Evolutionary conservation across 2,797 vertebrate species (phyloP).

Genomic region (Hippocampus kuda): DNA sequence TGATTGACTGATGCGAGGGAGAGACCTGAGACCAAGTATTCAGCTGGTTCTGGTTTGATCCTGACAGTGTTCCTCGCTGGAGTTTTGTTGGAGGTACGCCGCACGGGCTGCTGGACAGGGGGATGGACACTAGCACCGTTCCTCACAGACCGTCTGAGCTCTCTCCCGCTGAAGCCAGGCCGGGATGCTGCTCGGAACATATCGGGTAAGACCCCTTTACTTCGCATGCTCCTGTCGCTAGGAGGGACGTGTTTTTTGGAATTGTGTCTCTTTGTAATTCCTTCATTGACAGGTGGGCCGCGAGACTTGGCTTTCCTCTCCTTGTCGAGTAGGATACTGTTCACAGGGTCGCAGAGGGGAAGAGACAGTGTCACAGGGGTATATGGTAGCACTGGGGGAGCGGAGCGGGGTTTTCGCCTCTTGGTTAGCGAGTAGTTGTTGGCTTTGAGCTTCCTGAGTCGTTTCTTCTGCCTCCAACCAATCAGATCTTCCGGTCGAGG

Average conservation of each 20-base stretch:
- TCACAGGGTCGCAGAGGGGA: conserved; percentile 62
- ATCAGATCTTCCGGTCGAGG: conserved; percentile 69
- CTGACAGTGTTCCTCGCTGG: conserved; percentile 35
- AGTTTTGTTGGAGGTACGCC: conserved; percentile 20
- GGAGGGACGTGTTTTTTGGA: conserved; percentile 32
- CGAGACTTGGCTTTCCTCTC: conserved; percentile 49
- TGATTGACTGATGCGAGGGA: conserved; percentile 17
- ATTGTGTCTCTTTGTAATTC: conserved; percentile 32
- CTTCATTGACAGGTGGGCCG: conserved; percentile 16
- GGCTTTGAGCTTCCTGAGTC: conserved; percentile 71
- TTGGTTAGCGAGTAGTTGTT: conserved; percentile 72
- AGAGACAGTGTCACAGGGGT: conserved; percentile 48
- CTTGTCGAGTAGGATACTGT: conserved; percentile 54
- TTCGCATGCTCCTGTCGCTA: conserved; percentile 62
- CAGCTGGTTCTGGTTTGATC: conserved; percentile 63
- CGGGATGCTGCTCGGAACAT: conserved; percentile 37
- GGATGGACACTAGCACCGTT: conserved; percentile 19
- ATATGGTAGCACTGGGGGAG: conserved; percentile 31
- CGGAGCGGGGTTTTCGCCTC: conserved; percentile 57
- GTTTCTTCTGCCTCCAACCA: conserved; percentile 74
- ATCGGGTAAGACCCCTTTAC: conserved; percentile 49
- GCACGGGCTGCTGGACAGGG: conserved; percentile 22
- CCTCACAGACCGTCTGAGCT: conserved; percentile 54
- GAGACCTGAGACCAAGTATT: conserved; percentile 52
- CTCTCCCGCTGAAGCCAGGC: conserved; percentile 31